These are phyloP conservation scores for Macrochelys suwanniensis DNA, from an alignment of 2,797 vertebrate genomes.

Conservation along the genomic window DNA sequence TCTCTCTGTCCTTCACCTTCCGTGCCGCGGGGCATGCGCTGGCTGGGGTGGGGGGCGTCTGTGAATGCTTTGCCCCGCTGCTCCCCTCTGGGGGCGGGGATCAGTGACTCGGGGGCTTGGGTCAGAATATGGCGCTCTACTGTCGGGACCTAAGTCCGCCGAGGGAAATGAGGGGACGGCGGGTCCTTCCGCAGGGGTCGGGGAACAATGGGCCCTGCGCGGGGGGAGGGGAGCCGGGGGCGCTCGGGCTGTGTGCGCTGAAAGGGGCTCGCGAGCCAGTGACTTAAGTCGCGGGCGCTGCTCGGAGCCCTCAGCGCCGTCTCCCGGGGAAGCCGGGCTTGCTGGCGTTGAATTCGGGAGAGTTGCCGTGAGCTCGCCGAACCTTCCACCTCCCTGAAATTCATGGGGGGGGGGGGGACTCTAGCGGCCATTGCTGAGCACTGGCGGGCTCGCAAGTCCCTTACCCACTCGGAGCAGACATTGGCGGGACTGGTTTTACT, in stretches of 20 bases:
- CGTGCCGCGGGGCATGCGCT: neutral
- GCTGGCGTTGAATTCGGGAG: neutral
- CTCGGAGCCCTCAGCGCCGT: accelerated
- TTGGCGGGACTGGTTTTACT: neutral
- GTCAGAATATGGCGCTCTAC: neutral
- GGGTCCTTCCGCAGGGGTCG: neutral
- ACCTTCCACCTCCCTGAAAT: neutral
- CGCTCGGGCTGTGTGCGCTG: neutral
- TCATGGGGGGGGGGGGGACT: too few relatives aligned
- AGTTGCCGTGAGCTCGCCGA: neutral
- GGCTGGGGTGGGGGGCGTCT: neutral
- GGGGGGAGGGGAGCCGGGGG: neutral
- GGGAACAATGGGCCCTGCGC: neutral
- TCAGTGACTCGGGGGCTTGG: neutral
- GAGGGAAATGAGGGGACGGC: neutral
- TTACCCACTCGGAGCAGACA: neutral
- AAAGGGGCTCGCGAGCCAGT: neutral
- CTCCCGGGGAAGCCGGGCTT: neutral
- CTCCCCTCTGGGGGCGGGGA: too few relatives aligned
- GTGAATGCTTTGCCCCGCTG: too few relatives aligned
- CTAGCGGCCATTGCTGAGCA: too few relatives aligned
- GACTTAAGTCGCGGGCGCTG: accelerated
- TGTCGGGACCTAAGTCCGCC: neutral
- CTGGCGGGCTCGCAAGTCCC: too few relatives aligned
- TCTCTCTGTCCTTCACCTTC: neutral